Conservation (phyloP, 2,888 invertebrate genomes). For the Kryphioiulus occultus region DNA sequence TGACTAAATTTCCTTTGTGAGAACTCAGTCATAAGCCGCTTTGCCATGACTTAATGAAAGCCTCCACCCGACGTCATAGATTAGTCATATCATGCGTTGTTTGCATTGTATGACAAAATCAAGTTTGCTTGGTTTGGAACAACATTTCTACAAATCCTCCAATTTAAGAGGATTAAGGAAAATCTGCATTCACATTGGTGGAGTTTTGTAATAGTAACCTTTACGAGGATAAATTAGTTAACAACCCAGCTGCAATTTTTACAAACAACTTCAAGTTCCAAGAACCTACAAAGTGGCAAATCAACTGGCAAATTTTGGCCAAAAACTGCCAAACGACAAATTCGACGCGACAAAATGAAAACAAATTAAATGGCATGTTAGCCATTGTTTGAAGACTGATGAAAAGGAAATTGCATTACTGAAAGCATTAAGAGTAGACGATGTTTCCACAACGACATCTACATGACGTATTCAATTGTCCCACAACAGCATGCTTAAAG, state of each 20-base stretch:
- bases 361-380: neutral
- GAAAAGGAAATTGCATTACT: conserved; percentile 2
- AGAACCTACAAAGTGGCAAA: neutral
- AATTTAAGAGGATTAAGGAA: too few relatives aligned
- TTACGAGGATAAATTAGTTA: neutral
- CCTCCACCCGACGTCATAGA: neutral
- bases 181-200: neutral
- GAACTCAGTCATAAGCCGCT: neutral
- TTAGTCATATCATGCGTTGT: neutral
- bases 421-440: neutral
- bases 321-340: neutral
- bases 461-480: neutral
- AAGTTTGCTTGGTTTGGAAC: neutral
- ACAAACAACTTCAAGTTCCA: neutral
- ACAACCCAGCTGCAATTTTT: neutral
- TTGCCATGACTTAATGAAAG: neutral
- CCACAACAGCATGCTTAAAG: neutral
- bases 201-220: neutral
- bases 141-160: neutral
- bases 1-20: neutral
- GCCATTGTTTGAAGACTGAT: conserved; percentile 6
- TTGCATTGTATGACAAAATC: neutral
- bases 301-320: neutral
- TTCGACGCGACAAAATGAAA: neutral
- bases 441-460: neutral